Evolutionary conservation across 2,113 vertebrate species (phyloP).

Genomic region (Ammodytes dubius): DNA sequence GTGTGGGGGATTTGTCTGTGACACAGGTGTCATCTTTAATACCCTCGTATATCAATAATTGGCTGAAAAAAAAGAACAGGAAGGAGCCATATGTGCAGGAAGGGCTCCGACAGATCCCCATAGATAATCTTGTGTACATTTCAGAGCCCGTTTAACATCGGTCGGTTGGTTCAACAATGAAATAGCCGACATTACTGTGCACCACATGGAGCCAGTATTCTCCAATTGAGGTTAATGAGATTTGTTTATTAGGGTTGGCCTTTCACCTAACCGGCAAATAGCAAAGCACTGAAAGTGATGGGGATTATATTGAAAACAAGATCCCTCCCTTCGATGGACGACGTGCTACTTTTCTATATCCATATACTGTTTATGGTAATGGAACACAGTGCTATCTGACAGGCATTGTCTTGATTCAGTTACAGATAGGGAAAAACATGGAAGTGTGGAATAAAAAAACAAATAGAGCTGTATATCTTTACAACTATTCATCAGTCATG

Average conservation of each 20-base stretch:
- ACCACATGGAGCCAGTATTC: constrained; percentile 6
- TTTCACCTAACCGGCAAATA: constrained; percentile 53
- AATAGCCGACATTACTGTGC: constrained; percentile 45
- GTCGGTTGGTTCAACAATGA: constrained; percentile 47
- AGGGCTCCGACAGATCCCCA: constrained; percentile 69
- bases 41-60: constrained; percentile 87
- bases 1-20: constrained; percentile 74
- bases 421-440: constrained; percentile 21
- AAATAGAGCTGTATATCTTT: constrained; percentile 32
- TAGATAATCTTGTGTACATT: constrained; percentile 73
- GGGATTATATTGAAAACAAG: constrained; percentile 11
- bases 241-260: constrained; percentile 68
- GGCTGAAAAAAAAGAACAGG: constrained; percentile 58
- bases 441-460: constrained; percentile 14
- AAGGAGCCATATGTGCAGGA: constrained; percentile 74
- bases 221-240: constrained; percentile 49
- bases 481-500: constrained; percentile 26
- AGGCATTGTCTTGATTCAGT: constrained; percentile 1
- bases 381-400: constrained; percentile 28
- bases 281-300: constrained; percentile 24
- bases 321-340: not conserved
- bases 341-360: constrained; percentile 4
- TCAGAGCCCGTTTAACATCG: constrained; percentile 71
- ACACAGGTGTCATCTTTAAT: constrained; percentile 91
- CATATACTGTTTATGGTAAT: not conserved